Conservation (phyloP, 2,797 vertebrate genomes). For the Naso thynnoides region DNA sequence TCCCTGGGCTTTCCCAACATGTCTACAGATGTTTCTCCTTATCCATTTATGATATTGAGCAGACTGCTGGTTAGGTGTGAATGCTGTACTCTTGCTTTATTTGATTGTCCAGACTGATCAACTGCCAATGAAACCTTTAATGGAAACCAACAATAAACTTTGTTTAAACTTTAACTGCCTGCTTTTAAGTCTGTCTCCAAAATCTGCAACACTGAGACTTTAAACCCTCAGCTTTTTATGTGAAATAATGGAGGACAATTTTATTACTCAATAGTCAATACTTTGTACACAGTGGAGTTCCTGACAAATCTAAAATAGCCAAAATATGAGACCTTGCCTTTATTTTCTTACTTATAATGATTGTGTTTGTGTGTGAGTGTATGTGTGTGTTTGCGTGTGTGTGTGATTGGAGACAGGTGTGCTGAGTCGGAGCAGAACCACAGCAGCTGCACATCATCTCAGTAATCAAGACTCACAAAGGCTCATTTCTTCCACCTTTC, state of each 20-base stretch:
- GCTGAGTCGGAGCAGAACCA: too few relatives aligned
- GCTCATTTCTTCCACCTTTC: too few relatives aligned
- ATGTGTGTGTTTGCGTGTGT: too few relatives aligned
- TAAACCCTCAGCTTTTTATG: neutral
- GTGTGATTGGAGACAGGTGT: too few relatives aligned
- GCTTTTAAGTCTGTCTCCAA: neutral
- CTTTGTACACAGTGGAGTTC: neutral
- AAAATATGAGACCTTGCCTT: neutral
- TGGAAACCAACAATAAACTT: neutral
- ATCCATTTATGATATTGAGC: neutral
- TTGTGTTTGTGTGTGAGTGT: too few relatives aligned
- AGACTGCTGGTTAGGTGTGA: neutral
- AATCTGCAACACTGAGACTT: neutral
- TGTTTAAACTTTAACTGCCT: neutral
- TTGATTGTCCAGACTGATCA: neutral
- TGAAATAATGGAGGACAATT: neutral
- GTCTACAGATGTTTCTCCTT: neutral
- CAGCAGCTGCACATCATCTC: too few relatives aligned
- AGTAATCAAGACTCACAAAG: too few relatives aligned
- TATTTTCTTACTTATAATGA: neutral
- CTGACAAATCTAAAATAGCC: constrained; percentile 1
- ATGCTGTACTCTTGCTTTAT: neutral
- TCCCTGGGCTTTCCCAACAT: neutral
- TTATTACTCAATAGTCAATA: neutral
- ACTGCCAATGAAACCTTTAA: neutral